Conservation (phyloP, 2,888 invertebrate genomes). For the Copidosoma aretas region DNA sequence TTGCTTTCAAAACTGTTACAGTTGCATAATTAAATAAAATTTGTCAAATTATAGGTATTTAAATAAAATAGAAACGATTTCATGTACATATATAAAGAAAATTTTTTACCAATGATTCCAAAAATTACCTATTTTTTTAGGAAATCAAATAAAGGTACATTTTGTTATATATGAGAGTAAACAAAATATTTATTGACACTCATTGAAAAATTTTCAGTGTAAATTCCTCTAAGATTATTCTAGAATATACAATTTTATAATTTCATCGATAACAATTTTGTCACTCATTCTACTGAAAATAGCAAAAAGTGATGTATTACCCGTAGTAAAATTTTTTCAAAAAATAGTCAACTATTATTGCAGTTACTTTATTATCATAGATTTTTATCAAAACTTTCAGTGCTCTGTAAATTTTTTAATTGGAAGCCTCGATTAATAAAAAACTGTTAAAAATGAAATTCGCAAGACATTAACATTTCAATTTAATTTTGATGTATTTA, state of each 20-base stretch:
- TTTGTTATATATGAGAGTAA: slow-evolving; percentile 11
- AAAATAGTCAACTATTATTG: slow-evolving; percentile 30
- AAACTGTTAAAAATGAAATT: no score
- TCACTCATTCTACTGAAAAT: slow-evolving; percentile 16
- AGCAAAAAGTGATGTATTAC: slow-evolving; percentile 16
- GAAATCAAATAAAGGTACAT: neutral
- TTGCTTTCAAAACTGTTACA: slow-evolving; percentile 19
- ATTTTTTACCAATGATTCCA: no score
- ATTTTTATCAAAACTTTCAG: no score
- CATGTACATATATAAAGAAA: no score
- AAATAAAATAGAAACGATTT: no score
- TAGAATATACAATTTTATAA: slow-evolving; percentile 40
- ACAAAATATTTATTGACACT: slow-evolving; percentile 28
- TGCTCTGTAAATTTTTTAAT: no score
- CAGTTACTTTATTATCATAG: slow-evolving; percentile 11
- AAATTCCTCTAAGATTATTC: slow-evolving; percentile 41
- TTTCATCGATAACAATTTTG: slow-evolving; percentile 22
- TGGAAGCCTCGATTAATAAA: no score
- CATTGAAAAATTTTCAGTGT: slow-evolving; percentile 37
- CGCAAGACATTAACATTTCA: no score
- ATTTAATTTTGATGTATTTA: no score
- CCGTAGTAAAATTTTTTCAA: slow-evolving; percentile 25
- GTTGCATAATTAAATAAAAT: no score
- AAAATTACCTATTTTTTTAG: no score
- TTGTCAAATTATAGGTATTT: no score